Conservation (phyloP, 2,888 invertebrate species). For the Drosophila cracens region DNA sequence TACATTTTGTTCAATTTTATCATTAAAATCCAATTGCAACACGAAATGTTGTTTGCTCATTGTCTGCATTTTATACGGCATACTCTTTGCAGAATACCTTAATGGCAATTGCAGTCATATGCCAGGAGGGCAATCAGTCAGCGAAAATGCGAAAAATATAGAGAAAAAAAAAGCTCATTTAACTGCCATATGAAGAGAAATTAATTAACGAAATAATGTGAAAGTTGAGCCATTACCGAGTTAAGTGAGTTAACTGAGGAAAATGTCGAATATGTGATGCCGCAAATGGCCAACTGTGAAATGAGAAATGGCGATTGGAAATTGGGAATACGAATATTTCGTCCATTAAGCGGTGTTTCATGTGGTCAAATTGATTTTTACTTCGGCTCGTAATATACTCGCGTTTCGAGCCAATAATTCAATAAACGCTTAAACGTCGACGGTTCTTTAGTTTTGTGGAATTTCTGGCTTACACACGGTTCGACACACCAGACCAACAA, state of each 20-base stretch:
- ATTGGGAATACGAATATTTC: conserved; percentile 16
- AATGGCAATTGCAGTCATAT: conserved; percentile 46
- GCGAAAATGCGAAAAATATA: neutral
- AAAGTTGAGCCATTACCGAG: conserved; percentile 51
- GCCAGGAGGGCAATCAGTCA: conserved; percentile 40
- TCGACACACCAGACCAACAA: neutral
- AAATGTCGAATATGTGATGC: conserved; percentile 34
- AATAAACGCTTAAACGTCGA: conserved; percentile 32
- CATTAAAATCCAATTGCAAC: neutral
- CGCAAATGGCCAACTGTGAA: conserved; percentile 4
- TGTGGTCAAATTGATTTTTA: conserved; percentile 70
- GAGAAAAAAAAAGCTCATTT: conserved; percentile 54
- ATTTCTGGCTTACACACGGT: conserved; percentile 1
- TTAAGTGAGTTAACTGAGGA: conserved; percentile 39
- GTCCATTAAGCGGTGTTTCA: conserved; percentile 38
- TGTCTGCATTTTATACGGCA: conserved; percentile 11
- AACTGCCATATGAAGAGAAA: conserved; percentile 66
- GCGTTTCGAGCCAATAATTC: conserved; percentile 35
- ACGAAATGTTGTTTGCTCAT: neutral
- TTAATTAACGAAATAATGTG: conserved; percentile 75
- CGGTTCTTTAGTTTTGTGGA: conserved; percentile 5
- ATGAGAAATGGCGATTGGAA: conserved; percentile 9
- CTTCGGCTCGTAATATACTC: conserved; percentile 63
- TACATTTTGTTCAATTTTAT: neutral
- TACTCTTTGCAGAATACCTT: neutral